Base-by-base conservation (phyloP, 2,888 invertebrate genomes). In the Nemotelus pantherinus region DNA sequence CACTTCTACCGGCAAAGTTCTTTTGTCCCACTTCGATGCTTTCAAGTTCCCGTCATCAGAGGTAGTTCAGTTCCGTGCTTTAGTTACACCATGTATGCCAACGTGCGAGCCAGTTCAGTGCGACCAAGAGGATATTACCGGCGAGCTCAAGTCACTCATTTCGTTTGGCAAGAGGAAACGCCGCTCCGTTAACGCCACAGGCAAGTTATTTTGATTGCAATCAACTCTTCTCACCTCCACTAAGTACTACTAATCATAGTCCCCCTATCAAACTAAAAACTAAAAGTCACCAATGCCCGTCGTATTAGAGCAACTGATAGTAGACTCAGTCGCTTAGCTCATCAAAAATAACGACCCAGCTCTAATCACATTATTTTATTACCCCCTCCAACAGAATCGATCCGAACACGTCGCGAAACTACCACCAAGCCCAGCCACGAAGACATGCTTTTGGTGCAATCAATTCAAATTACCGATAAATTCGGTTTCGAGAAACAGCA, bases 41-140 rank as follows among this genome's bases (percentile, higher is more conserved):
- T 97, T 97, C 91, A 97, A 97, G 87, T 97, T 97, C 90, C 97
- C 97, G 63, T 96, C 96, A 71, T 96, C 96, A 10, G 96, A 97
- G 86, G 94, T 96, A 65, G 97, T 97, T 2, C 97, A 97, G 86
- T 97, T 97, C 92, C 92, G 96, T 80, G 97, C 97, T n/a, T 87
- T 97, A 84, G 96, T 97, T 57, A 96, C 96, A 2, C 97, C 97
- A 0, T 97, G 97, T 87, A 94, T 97, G 93, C 96, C 96, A 44
- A 91, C 93, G 63, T 97, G 97, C 87, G 95, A 96, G 85, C 96
- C 97, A 6, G 95, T 96, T 7, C 94, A 95, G 85, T 97, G 96
- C 86, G 94, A 95, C 83, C 91, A 93, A 82, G 92, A 93, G 83
- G 95, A 95, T 83, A 91, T 93, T 72, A 93, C 94, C 78, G 95